These are phyloP conservation scores for Pseudomyrmex gracilis DNA, from an alignment of 1,140 invertebrate genomes.

Conservation along the genomic window DNA sequence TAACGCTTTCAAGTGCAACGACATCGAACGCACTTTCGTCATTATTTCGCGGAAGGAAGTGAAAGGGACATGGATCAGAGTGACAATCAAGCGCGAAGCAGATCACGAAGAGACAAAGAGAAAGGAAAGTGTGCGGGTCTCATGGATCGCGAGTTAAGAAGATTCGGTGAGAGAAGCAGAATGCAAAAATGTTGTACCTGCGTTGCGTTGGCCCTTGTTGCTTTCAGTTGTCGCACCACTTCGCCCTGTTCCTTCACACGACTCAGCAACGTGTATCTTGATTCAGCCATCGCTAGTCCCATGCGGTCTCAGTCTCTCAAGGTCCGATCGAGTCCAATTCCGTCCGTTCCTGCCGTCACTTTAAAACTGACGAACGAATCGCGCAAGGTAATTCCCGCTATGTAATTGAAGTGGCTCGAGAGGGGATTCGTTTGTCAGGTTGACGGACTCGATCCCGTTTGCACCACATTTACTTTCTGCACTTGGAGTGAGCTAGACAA, in stretches of 20 bases:
- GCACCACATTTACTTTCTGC: too few species aligned
- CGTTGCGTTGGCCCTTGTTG: constrained; percentile 90
- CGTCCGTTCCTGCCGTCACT: constrained; percentile 45
- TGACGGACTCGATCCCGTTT: too few species aligned
- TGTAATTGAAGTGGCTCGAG: too few species aligned
- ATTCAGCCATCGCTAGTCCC: constrained; percentile 76
- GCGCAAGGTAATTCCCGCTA: neutral
- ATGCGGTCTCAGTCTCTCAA: constrained; percentile 23
- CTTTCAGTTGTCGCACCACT: constrained; percentile 92
- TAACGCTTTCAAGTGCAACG: neutral
- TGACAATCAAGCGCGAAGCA: neutral
- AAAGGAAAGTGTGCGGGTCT: constrained; percentile 2
- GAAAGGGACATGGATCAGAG: constrained; percentile 6
- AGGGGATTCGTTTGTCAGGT: too few species aligned
- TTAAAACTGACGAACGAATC: constrained; percentile 20
- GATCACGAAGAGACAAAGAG: neutral
- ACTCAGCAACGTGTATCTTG: constrained; percentile 86
- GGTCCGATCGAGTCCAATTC: constrained; percentile 7
- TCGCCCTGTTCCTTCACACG: constrained; percentile 93
- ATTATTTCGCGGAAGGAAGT: constrained; percentile 15
- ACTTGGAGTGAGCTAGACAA: too few species aligned
- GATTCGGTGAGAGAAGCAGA: neutral
- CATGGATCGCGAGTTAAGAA: neutral
- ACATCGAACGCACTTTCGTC: neutral
- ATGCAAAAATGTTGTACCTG: constrained; percentile 86